Evolutionary conservation across 2,888 invertebrate species (phyloP).

Genomic region (Zygogramma bicolorata): DNA sequence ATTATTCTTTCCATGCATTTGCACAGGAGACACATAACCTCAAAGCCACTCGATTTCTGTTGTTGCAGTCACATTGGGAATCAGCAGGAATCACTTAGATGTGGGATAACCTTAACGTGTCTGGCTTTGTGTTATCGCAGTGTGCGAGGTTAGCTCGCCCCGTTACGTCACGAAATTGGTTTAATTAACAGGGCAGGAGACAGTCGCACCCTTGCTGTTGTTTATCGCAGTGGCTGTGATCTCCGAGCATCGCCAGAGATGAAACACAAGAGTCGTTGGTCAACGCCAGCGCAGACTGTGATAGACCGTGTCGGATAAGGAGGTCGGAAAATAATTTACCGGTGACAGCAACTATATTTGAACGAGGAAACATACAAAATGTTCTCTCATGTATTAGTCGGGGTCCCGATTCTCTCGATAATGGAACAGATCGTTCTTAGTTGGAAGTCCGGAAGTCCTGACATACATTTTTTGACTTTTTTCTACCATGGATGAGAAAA

Average conservation of each 20-base stretch:
- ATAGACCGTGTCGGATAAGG: neutral
- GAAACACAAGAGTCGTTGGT: neutral
- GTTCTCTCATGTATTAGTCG: neutral
- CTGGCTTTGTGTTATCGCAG: slow-evolving; percentile 7
- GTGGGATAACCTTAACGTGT: no score
- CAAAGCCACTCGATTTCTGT: no score
- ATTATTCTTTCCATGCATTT: no score
- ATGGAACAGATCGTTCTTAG: neutral
- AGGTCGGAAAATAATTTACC: neutral
- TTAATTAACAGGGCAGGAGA: slow-evolving; percentile 37
- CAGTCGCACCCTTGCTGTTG: slow-evolving; percentile 25
- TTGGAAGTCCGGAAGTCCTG: neutral
- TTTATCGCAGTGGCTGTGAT: slow-evolving; percentile 34
- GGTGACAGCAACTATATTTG: neutral
- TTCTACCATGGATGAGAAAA: no score
- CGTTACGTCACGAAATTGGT: slow-evolving; percentile 36
- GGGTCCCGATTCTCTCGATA: neutral
- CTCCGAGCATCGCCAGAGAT: neutral
- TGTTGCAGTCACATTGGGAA: no score
- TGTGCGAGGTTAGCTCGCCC: slow-evolving; percentile 26
- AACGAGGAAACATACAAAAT: neutral
- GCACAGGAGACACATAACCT: no score
- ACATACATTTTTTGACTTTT: no score
- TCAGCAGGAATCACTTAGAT: no score
- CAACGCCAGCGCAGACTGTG: neutral